These are phyloP conservation scores for Columba guinea DNA, from an alignment of 2,797 vertebrate species.

Conservation along the genomic window DNA sequence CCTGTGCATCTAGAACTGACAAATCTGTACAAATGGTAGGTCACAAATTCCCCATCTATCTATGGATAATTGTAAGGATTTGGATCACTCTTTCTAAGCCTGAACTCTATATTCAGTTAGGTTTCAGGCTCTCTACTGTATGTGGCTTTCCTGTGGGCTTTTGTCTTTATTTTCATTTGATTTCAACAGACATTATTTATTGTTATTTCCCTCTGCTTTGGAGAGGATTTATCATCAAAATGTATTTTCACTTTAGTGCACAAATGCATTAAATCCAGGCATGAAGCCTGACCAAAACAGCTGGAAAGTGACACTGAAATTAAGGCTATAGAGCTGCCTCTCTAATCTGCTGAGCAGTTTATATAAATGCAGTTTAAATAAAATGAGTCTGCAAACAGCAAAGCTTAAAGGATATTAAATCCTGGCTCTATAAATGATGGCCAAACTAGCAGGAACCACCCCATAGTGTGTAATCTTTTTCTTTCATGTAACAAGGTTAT, in stretches of 20 bases:
- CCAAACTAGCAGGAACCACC: constrained; percentile 42
- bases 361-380: constrained; percentile 72
- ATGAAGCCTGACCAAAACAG: constrained; percentile 59
- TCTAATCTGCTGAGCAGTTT: constrained; percentile 67
- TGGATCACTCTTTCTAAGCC: constrained; percentile 10
- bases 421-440: constrained; percentile 44
- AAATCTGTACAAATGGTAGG: not conserved
- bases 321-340: constrained; percentile 50
- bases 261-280: constrained; percentile 53
- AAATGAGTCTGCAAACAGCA: constrained; percentile 62
- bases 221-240: constrained; percentile 60
- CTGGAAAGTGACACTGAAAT: constrained; percentile 69
- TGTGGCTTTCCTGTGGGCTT: constrained; percentile 9
- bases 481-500: constrained; percentile 65
- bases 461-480: constrained; percentile 7
- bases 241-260: constrained; percentile 46
- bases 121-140: constrained; percentile 14
- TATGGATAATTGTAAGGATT: constrained; percentile 18
- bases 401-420: constrained; percentile 67
- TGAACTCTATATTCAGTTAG: not conserved
- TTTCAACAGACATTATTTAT: constrained; percentile 63
- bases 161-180: constrained; percentile 42
- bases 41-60: not conserved
- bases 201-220: constrained; percentile 25
- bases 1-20: not conserved